A percentile compares a stretch with the other conserved stretches of the same genome.
These are phyloP conservation scores for Polypterus bichir DNA, from an alignment of 2,113 vertebrate genomes.

Conservation along the genomic window DNA sequence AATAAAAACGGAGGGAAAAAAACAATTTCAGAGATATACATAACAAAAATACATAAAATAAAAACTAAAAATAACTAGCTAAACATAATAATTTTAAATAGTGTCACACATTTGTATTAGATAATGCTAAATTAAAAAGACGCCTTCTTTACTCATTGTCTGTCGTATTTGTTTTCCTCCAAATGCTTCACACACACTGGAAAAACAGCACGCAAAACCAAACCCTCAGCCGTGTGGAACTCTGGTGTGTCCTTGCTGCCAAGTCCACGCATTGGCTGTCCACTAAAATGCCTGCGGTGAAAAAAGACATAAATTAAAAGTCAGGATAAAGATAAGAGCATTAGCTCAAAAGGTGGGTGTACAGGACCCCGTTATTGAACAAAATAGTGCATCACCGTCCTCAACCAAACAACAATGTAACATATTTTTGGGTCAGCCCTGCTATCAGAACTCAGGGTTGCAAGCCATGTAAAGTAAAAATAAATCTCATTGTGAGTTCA, in stretches of 20 bases:
- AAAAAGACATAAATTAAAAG: constrained; percentile 18
- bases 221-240: constrained; percentile 23
- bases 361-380: too few relatives aligned
- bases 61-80: constrained; percentile 44
- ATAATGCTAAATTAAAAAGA: constrained; percentile 66
- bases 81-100: constrained; percentile 71
- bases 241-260: constrained; percentile 23
- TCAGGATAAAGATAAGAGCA: background rate
- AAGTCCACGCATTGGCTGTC: constrained; percentile 48
- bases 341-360: background rate
- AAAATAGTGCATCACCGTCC: too few relatives aligned
- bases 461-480: too few relatives aligned
- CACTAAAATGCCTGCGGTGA: constrained; percentile 40
- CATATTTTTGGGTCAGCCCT: too few relatives aligned
- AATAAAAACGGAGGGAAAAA: constrained; percentile 22
- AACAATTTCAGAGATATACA: constrained; percentile 43
- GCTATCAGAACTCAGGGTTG: too few relatives aligned
- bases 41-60: constrained; percentile 48
- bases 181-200: constrained; percentile 29
- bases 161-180: constrained; percentile 26
- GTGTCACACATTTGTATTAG: constrained; percentile 66
- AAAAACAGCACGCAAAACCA: constrained; percentile 47
- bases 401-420: too few relatives aligned
- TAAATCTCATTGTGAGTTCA: too few relatives aligned
- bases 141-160: constrained; percentile 34